Conservation (phyloP, 2,888 invertebrate genomes). For the Tipula helvola region DNA sequence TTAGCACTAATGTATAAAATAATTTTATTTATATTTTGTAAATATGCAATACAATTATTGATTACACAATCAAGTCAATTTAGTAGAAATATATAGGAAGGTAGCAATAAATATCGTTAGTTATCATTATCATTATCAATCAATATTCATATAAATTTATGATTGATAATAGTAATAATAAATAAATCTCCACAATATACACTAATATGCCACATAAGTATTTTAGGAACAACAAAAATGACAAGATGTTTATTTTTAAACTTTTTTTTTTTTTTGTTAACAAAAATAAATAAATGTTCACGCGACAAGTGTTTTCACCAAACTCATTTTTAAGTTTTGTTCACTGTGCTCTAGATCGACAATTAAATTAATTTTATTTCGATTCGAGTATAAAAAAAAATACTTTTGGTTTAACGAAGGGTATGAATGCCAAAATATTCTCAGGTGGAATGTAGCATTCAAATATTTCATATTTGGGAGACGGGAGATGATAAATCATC, state of each 20-base stretch:
- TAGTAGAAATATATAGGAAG: background rate
- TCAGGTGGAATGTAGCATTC: no score
- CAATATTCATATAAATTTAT: background rate
- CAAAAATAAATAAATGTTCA: background rate
- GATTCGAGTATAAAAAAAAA: background rate
- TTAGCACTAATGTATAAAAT: background rate
- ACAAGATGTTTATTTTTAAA: background rate
- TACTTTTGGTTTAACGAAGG: background rate
- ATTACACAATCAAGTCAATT: background rate
- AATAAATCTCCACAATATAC: background rate
- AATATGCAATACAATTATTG: background rate
- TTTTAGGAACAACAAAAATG: background rate
- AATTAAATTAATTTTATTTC: background rate
- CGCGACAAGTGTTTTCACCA: background rate
- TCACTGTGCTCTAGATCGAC: background rate
- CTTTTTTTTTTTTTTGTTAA: background rate
- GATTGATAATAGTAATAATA: background rate
- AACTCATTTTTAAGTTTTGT: background rate
- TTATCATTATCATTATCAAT: background rate
- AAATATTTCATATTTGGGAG: no score
- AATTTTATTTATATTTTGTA: background rate
- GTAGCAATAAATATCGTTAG: background rate
- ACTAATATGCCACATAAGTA: background rate
- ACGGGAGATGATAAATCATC: no score
- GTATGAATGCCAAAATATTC: background rate